Evolutionary conservation across 2,113 vertebrate species (phyloP), one percentile per base, ranked within the genome.

Genomic region (Actenoides hombroni): DNA sequence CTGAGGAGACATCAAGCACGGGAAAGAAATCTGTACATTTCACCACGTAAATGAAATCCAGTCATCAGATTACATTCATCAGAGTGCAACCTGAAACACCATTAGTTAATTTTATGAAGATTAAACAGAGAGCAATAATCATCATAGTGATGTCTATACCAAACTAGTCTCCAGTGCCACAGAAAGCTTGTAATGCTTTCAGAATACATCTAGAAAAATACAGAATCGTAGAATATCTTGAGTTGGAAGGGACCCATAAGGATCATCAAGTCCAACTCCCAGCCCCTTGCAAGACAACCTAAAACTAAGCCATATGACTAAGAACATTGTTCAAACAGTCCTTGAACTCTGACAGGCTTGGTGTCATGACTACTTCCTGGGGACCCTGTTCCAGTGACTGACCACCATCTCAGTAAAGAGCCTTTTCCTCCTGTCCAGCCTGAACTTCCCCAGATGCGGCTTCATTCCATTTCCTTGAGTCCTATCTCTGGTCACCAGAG

Each of bases 281-380:
- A 2, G 10, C 24, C 68, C 64, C 31, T 77, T 10, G 0, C 57
- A 63, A 37, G 16, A 25, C 28, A 33, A 54, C 19, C 29, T 68
- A 26, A 91, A 71, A 57, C 4, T 57, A 84, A 29, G 31, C 2
- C 16, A 5, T n/a, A 18, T 35, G 23, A 18, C 37, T 49, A 48
- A 64, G 10, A 70, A 3, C 6, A 1, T 33, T 12, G 5, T 51
- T 16, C 46, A 71, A 21, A 46, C 0, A 4, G 11, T 46, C 2
- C 5, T 11, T 65, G 46, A 78, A 54, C 29, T 60, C 44, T 39
- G 7, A 53, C 20, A 54, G 31, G 25, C 25, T 53, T 51, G 13
- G 25, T 26, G 25, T 25, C 51, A 53, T 26, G 25, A 26, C 25
- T 25, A 53, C 7, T 53, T 53, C 51, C 13, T 53, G 51, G 51